A percentile compares a stretch with the other conserved stretches of the same genome.
phyloP scores from a whole-genome alignment of 2,797 vertebrate genomes.

The Chaetodon trifasciatus region DNA sequence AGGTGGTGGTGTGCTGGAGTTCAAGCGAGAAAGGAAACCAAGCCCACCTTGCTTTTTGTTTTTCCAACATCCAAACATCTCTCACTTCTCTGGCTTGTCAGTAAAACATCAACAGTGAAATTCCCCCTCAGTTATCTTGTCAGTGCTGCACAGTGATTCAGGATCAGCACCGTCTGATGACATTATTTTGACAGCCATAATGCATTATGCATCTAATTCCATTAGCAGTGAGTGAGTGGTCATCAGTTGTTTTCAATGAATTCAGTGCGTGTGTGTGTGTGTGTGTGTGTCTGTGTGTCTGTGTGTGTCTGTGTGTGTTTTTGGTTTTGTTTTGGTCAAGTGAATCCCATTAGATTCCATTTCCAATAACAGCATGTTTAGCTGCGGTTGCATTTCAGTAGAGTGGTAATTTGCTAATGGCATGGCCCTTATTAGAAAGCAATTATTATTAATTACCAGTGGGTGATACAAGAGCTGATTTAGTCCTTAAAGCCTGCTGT shows the following conservation, averaged over 20 bases:
- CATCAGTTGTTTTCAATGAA: conserved; percentile 69
- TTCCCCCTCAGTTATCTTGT: conserved; percentile 22
- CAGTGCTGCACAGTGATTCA: conserved; percentile 40
- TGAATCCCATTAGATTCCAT: conserved; percentile 76
- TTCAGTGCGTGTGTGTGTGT: conserved; percentile 25
- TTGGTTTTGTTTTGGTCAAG: conserved; percentile 68
- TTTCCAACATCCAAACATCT: conserved; percentile 45
- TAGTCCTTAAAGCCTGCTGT: conserved; percentile 72
- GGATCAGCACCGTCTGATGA: conserved; percentile 47
- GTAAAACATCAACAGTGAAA: conserved; percentile 37
- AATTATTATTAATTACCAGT: conserved; percentile 85
- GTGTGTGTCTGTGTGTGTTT: not conserved
- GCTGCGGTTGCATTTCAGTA: conserved; percentile 72
- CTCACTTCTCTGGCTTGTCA: conserved; percentile 39
- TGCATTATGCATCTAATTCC: conserved; percentile 66
- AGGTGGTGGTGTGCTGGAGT: conserved; percentile 24
- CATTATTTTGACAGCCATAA: conserved; percentile 62
- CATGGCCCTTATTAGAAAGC: conserved; percentile 82
- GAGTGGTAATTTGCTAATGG: conserved; percentile 85
- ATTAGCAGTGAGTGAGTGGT: conserved; percentile 59
- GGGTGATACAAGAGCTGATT: conserved; percentile 79
- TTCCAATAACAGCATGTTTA: conserved; percentile 73
- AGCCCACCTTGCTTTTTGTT: conserved; percentile 56
- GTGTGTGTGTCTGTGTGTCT: not conserved
- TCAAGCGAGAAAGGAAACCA: conserved; percentile 49